These are phyloP conservation scores for Buphagus erythrorhynchus DNA, from an alignment of 2,797 vertebrate species.

Conservation along the genomic window DNA sequence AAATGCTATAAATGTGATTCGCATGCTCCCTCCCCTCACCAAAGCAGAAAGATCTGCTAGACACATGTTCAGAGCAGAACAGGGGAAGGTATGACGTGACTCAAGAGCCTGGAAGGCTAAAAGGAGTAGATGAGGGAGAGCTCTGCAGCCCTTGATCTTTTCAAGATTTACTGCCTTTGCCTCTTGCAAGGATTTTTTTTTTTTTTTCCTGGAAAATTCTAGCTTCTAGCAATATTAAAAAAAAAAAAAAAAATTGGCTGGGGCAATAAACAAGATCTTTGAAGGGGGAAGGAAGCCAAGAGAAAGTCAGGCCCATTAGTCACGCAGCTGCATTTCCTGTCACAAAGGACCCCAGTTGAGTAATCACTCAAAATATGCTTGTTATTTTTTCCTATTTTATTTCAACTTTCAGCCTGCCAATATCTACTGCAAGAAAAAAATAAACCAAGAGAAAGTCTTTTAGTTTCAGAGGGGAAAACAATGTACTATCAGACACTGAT, in stretches of 20 bases:
- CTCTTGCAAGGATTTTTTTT: constrained; percentile 70
- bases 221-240: constrained; percentile 73
- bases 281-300: constrained; percentile 81
- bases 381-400: constrained; percentile 78
- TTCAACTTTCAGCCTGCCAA: constrained; percentile 70
- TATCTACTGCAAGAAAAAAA: constrained; percentile 69
- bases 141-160: constrained; percentile 68
- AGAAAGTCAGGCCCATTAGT: constrained; percentile 81
- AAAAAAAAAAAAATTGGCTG: constrained; percentile 32
- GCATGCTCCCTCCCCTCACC: constrained; percentile 43
- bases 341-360: constrained; percentile 80
- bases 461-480: constrained; percentile 32
- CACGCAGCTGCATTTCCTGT: constrained; percentile 81
- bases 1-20: constrained; percentile 75
- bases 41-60: constrained; percentile 69
- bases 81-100: constrained; percentile 67
- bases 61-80: constrained; percentile 74
- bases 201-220: constrained; percentile 76
- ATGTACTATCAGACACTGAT: constrained; percentile 28
- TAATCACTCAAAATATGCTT: constrained; percentile 81
- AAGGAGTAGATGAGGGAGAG: constrained; percentile 69
- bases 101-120: constrained; percentile 68
- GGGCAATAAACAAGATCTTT: constrained; percentile 78
- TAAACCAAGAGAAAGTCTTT: background rate
- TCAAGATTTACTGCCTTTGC: constrained; percentile 79